Evolutionary conservation across 2,113 vertebrate genomes (phyloP), one percentile per base, ranked within the genome.

Genomic region (Podarcis muralis): DNA sequence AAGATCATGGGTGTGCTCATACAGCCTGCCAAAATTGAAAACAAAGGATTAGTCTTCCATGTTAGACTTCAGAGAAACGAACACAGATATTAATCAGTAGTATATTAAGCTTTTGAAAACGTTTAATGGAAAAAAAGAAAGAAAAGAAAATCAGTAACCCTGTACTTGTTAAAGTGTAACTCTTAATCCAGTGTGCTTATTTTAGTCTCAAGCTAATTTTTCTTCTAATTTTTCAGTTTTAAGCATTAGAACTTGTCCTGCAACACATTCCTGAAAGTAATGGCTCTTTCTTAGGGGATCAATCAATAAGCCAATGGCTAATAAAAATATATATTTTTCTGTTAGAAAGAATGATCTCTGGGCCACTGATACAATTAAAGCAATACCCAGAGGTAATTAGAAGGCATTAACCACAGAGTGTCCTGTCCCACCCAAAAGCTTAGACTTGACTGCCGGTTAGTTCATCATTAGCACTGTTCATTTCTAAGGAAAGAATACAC

Each of bases 1-100:
- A 66, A 98, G 92, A 3, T 98, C 96, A 0, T 0, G 92, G 69
- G 86, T 94, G 1, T 97, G 96, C 93, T 98, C 95, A 0, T 95
- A 98, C 35, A 94, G 86, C 86, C 98, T 97, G 62, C 40, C 72
- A 35, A 89, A 40, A 40, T 59, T 30, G 69, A 48, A 85, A 80
- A 4, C 6, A 43, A 69, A 90, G 27, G 30, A 32, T 85, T 4
- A 7, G 5, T 87, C 68, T 20, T 0, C 22, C 86, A 27, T 71
- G 25, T 1, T 68, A 81, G 79, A 13, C n/a, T 90, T 89, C 74
- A 83, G 77, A 84, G 32, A 71, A 78, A 23, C 5, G 12, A 2
- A 23, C 4, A 1, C 7, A 11, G 0, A 0, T 27, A 2, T 37
- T 11, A 5, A 30, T 11, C 32, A 35, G n/a, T 66, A 22, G 4